A percentile compares a stretch with the other conserved stretches of the same genome.
Conservation (phyloP, 2,888 invertebrate species). For the Neria commutata region DNA sequence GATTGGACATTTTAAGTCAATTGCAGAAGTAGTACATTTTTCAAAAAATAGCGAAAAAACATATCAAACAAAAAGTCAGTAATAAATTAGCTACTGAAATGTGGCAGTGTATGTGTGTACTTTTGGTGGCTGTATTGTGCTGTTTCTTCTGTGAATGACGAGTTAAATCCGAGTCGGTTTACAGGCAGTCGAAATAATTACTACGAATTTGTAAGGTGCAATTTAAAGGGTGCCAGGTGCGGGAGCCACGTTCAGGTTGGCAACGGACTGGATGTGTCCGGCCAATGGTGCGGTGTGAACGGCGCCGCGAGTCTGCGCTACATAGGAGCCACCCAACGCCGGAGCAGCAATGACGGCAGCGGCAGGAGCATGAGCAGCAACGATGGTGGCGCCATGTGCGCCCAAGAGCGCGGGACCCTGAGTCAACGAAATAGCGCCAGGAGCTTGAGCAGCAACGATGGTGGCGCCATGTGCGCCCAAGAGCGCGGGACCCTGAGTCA, state of each 20-base stretch:
- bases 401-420: too few relatives aligned
- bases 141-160: slow-evolving; percentile 30
- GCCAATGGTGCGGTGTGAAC: slow-evolving; percentile 52
- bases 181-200: background rate
- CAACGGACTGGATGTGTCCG: slow-evolving; percentile 52
- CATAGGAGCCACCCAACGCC: slow-evolving; percentile 50
- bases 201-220: background rate
- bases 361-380: slow-evolving; percentile 35
- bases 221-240: slow-evolving; percentile 51
- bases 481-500: slow-evolving; percentile 33
- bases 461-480: background rate
- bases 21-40: too few relatives aligned
- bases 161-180: background rate
- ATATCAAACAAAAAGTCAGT: too few relatives aligned
- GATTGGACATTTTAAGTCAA: too few relatives aligned
- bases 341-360: slow-evolving; percentile 42
- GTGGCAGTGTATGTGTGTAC: too few relatives aligned
- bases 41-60: too few relatives aligned
- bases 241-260: slow-evolving; percentile 51
- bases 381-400: slow-evolving; percentile 24
- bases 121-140: slow-evolving; percentile 30
- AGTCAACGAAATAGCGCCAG: slow-evolving; percentile 3
- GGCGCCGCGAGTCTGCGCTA: slow-evolving; percentile 54
- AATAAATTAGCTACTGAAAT: too few relatives aligned
- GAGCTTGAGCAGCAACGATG: slow-evolving; percentile 31